These are phyloP conservation scores for Trichosurus vulpecula DNA, from an alignment of 2,797 vertebrate genomes.

Conservation along the genomic window DNA sequence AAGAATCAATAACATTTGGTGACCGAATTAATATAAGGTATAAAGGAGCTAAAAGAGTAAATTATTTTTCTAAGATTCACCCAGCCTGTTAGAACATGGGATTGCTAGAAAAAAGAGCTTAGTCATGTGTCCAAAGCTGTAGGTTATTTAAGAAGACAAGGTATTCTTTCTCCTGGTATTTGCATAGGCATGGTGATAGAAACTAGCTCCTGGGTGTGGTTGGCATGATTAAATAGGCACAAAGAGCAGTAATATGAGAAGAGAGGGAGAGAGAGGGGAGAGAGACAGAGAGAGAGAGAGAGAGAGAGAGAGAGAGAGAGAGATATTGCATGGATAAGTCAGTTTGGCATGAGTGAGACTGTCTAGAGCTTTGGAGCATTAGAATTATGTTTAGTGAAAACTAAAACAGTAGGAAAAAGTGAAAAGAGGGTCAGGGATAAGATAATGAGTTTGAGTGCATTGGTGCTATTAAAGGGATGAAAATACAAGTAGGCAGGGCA, in stretches of 20 bases:
- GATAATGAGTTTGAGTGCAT: not conserved
- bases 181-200: not conserved
- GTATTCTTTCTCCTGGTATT: not conserved
- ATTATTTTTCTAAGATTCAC: not conserved
- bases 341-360: too few species aligned
- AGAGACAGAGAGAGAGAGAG: not conserved
- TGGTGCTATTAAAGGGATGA: not conserved
- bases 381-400: too few species aligned
- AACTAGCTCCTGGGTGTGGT: not conserved
- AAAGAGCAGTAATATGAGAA: too few species aligned
- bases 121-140: not conserved
- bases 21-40: not conserved
- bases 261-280: too few species aligned
- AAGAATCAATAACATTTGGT: not conserved
- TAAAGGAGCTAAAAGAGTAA: not conserved
- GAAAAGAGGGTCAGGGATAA: not conserved
- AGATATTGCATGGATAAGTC: too few species aligned
- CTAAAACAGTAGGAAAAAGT: too few species aligned
- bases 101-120: not conserved
- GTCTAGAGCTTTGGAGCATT: too few species aligned
- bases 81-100: not conserved
- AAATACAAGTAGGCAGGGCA: not conserved
- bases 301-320: not conserved
- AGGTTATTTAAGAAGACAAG: too few species aligned
- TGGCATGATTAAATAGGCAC: not conserved